phyloP scores from a whole-genome alignment of 1,140 invertebrate species.

The Trichonephila clavata region DNA sequence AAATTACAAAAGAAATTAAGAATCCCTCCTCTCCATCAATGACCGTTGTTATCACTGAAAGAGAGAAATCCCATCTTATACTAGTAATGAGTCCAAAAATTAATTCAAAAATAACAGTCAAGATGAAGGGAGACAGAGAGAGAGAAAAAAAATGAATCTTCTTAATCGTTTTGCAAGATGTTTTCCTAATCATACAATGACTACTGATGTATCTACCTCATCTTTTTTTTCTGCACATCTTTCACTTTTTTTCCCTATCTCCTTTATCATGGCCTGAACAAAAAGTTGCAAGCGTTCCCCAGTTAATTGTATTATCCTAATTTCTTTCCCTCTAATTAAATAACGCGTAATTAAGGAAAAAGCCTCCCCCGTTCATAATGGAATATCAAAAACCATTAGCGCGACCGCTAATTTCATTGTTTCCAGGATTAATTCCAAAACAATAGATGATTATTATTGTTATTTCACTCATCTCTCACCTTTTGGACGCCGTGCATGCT shows the following conservation, averaged over 20 bases:
- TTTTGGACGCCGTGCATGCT: constrained; percentile 8
- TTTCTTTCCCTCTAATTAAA: constrained; percentile 76
- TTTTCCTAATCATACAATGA: constrained; percentile 74
- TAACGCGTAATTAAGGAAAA: constrained; percentile 77
- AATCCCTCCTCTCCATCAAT: constrained; percentile 5
- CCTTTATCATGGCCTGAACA: constrained; percentile 35
- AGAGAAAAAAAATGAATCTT: constrained; percentile 35
- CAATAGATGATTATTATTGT: constrained; percentile 76
- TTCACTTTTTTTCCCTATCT: constrained; percentile 56
- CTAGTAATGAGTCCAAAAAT: constrained; percentile 60
- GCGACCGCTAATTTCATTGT: constrained; percentile 76
- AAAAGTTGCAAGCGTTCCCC: constrained; percentile 68
- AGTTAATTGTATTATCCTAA: constrained; percentile 77
- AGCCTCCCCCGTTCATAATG: constrained; percentile 61
- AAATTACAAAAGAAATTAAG: constrained; percentile 32
- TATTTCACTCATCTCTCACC: constrained; percentile 66
- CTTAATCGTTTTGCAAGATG: constrained; percentile 76
- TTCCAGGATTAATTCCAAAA: constrained; percentile 75
- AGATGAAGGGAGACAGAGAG: neutral
- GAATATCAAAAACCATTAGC: constrained; percentile 77
- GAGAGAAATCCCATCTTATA: constrained; percentile 43
- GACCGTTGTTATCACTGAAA: constrained; percentile 25
- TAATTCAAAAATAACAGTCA: constrained; percentile 76
- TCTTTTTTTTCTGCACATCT: constrained; percentile 43
- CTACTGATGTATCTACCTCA: constrained; percentile 71